A percentile compares a stretch with the other conserved stretches of the same genome.
Conservation (phyloP, 2,888 invertebrate species). For the Sinopyrophorus schimmeli region DNA sequence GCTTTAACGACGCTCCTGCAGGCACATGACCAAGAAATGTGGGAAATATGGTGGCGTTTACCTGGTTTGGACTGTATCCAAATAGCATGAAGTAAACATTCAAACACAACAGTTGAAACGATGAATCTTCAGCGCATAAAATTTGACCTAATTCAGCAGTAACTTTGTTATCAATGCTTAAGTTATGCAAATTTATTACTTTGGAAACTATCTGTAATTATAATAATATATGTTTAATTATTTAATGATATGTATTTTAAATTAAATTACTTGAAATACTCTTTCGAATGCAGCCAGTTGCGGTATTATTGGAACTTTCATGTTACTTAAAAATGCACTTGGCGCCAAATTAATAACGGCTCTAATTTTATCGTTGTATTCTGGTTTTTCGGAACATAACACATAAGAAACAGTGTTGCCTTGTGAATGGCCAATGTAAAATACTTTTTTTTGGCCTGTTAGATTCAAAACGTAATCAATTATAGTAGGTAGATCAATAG, state of each 20-base stretch:
- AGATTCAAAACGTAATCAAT: conserved; percentile 67
- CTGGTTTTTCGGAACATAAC: conserved; percentile 16
- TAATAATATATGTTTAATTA: no score
- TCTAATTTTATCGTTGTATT: conserved; percentile 21
- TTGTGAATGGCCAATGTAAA: conserved; percentile 31
- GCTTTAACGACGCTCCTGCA: conserved; percentile 60
- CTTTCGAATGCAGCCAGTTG: no score
- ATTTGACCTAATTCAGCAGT: conserved; percentile 55
- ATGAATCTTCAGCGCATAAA: conserved; percentile 51
- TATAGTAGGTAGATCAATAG: conserved; percentile 74
- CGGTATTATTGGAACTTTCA: no score
- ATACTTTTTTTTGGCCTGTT: conserved; percentile 55
- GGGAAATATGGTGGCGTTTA: conserved; percentile 46
- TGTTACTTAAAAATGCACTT: conserved; percentile 59
- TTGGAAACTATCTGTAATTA: no score
- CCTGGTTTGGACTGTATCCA: conserved; percentile 47
- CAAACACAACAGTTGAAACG: conserved; percentile 45
- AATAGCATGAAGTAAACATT: conserved; percentile 47
- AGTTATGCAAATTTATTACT: no score
- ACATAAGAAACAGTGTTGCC: conserved; percentile 23
- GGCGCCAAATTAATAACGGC: conserved; percentile 74
- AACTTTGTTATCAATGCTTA: no score
- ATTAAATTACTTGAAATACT: no score
- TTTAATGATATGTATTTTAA: no score
- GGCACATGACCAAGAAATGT: conserved; percentile 45